Conservation (phyloP, 2,797 vertebrate genomes). For the Yasuhikotakia modesta region DNA sequence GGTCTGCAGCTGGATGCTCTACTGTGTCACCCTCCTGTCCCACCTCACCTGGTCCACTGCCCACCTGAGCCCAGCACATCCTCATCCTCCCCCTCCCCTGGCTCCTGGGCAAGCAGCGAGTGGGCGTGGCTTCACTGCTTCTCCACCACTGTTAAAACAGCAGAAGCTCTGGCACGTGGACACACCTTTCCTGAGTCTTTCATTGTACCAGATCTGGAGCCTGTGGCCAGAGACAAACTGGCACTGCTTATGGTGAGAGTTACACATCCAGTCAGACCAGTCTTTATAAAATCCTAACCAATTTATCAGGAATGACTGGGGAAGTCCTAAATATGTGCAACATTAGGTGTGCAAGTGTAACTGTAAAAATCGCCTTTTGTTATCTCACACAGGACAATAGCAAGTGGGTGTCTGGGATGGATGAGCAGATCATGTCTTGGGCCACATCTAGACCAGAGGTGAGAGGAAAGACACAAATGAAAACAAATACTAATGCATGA, state of each 20-base stretch:
- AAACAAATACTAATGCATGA: background rate
- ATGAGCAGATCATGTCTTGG: constrained; percentile 99
- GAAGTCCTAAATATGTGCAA: too few relatives aligned
- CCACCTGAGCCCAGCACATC: constrained; percentile 76
- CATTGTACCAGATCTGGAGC: constrained; percentile 91
- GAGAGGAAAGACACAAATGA: constrained; percentile 36
- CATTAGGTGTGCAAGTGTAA: background rate
- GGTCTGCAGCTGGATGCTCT: constrained; percentile 92
- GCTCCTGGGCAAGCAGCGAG: constrained; percentile 85
- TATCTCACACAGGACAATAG: constrained; percentile 87
- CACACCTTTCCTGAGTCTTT: constrained; percentile 91
- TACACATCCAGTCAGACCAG: background rate
- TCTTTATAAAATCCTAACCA: background rate
- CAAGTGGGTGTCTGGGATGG: constrained; percentile 92
- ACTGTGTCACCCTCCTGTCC: constrained; percentile 84
- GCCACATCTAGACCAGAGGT: constrained; percentile 95
- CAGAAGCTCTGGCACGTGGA: constrained; percentile 90
- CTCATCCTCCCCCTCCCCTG: constrained; percentile 62
- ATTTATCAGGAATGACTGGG: too few relatives aligned
- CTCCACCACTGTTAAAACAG: constrained; percentile 94
- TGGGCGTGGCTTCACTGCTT: constrained; percentile 97
- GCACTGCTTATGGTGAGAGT: constrained; percentile 88
- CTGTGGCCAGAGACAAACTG: constrained; percentile 90
- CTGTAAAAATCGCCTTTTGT: background rate
- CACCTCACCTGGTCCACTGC: constrained; percentile 83